Evolutionary conservation across 2,888 invertebrate species (phyloP).

Genomic region (Calliphora vomitoria): DNA sequence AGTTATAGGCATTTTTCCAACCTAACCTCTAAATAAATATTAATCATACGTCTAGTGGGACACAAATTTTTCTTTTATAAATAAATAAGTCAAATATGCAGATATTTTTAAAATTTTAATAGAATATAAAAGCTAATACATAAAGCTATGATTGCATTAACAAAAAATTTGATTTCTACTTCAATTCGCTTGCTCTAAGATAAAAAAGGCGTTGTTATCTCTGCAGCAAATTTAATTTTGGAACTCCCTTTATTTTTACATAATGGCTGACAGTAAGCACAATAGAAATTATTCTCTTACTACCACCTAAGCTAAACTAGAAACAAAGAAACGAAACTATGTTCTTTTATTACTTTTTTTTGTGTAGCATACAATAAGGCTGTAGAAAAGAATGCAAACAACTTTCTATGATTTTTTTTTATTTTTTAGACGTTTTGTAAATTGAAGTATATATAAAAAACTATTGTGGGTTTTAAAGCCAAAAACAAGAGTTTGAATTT

Average conservation of each 20-base stretch:
- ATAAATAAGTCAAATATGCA: too few species aligned
- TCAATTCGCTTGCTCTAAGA: too few species aligned
- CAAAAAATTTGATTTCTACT: too few species aligned
- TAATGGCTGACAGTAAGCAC: constrained; percentile 19
- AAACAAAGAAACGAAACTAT: constrained; percentile 15
- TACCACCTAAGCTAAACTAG: not conserved
- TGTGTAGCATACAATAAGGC: constrained; percentile 43
- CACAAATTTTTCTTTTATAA: too few species aligned
- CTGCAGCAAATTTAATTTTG: too few species aligned
- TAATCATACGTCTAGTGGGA: too few species aligned
- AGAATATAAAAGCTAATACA: too few species aligned
- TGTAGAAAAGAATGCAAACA: constrained; percentile 1
- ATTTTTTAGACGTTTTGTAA: not conserved
- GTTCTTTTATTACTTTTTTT: not conserved
- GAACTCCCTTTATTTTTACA: not conserved
- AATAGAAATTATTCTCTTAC: not conserved
- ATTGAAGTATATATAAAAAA: constrained; percentile 5
- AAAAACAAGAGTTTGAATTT: not conserved
- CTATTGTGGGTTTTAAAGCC: not conserved
- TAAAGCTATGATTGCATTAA: too few species aligned
- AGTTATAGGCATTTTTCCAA: too few species aligned
- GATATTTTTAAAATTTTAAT: too few species aligned
- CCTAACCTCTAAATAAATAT: too few species aligned
- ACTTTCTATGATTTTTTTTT: not conserved
- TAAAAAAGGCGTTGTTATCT: too few species aligned